Base-by-base conservation (phyloP, 2,113 vertebrate genomes). In the Upupa epops region DNA sequence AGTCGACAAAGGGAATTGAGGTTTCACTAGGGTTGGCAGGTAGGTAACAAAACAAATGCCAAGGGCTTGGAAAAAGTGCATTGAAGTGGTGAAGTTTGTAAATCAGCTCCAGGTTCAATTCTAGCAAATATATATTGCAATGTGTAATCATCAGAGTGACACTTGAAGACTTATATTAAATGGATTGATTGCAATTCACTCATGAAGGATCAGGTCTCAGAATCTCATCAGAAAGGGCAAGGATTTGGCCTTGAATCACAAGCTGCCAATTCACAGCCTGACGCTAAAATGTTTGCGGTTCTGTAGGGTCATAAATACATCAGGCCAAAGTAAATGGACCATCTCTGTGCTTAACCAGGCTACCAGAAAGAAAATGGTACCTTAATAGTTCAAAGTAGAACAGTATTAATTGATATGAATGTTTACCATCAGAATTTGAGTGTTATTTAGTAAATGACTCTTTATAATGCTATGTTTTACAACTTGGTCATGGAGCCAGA, bases 141-240 rank as follows among this genome's bases (percentile, higher is more conserved):
- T 26, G 40, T 89, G 68, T 68, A 74, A 80, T 74, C 60, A 77
- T 36, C 0, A 4, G 14, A 22, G 60, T 77, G 60, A 70, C 60
- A 46, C 79, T 80, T 77, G 61, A 86, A 89, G 79, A 68, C 52
- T 64, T 86, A 20, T 40, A 49, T 68, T 85, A 86, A 81, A 80
- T 10, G 28, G 34, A 70, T 59, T 92, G 88, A 83, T 89, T 96
- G 68, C 68, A 80, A 45, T 88, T 92, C n/a, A 32, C 5, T 92
- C 7, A 64, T 88, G 71, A 80, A 86, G 49, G 46, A 92, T 66
- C 61, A 48, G 45, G 22, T 85, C 66, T 89, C 89, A 48, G 68
- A 5, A 66, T 73, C 55, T 84, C 84, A 79, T 84, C 54, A 49
- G 28, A 86, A 86, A 77, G 88, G 69, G 42, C 49, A 34, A 59